Conservation (phyloP, 2,888 invertebrate species). For the Aricia artaxerxes region DNA sequence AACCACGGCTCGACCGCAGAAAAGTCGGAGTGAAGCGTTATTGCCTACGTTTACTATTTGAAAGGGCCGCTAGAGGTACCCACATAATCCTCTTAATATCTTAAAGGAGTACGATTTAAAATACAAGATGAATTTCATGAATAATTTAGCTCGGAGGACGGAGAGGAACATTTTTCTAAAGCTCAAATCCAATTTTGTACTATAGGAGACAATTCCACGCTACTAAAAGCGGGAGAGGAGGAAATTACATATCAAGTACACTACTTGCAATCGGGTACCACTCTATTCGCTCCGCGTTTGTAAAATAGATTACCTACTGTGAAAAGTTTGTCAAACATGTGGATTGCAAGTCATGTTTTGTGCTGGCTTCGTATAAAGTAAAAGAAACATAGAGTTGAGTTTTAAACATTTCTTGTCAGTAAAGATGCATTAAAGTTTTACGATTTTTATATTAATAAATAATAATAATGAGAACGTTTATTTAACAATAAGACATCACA, state of each 20-base stretch:
- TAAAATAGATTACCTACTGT: not conserved
- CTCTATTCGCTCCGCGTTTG: not conserved
- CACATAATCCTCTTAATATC: not conserved
- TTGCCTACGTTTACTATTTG: not conserved
- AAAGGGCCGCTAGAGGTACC: not conserved
- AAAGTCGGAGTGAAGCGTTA: not conserved
- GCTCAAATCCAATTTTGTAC: slow-evolving; percentile 1
- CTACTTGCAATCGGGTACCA: not conserved
- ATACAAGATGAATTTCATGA: slow-evolving; percentile 9
- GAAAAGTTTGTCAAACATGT: not conserved
- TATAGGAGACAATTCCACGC: not conserved
- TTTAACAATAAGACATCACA: no score
- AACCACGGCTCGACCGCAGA: not conserved
- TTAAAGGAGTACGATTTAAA: not conserved
- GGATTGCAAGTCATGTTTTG: not conserved
- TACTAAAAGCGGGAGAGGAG: not conserved
- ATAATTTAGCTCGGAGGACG: not conserved
- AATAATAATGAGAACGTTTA: no score
- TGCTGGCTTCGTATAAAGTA: not conserved
- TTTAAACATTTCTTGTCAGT: not conserved
- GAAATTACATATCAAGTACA: not conserved
- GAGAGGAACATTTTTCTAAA: not conserved
- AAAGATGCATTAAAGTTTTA: no score
- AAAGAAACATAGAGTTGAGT: not conserved
- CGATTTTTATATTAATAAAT: no score